Base-by-base conservation (phyloP, 2,113 vertebrate species). In the Antigone vipio region DNA sequence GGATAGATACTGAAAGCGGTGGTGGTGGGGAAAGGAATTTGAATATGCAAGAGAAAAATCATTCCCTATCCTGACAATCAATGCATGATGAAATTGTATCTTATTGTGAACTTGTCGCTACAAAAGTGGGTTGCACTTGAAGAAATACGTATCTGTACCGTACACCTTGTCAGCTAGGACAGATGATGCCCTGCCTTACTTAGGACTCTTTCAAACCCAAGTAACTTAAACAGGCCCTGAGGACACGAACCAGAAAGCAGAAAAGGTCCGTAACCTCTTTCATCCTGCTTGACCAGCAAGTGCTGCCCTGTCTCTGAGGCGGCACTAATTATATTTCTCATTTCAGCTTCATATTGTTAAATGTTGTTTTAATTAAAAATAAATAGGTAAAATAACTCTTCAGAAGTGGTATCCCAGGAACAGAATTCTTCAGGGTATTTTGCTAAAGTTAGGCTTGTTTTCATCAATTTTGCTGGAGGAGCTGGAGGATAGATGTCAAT, bases 331-430 rank as follows among this genome's bases (percentile, higher is more conserved):
- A 68, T 26, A 49, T 68, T 96, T 81, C 69, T 91, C 80, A 60
- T 89, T 95, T 60, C 84, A 82, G 44, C 73, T 75, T 68, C 60
- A 44, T 68, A 32, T 75, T 88, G 71, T 49, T 84, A 77, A 93
- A 59, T 22, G 64, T 56, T 83, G 59, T 84, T 95, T 89, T 78
- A 95, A 96, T 95, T 92, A 96, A 96, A 93, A 93, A 77, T 93
- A 93, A 88, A 80, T 83, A 62, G 47, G n/a, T 74, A 62, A 80
- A 92, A 67, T 74, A 64, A 55, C 73, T 86, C 72, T 50, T 91
- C 59, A 80, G 79, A 88, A 93, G 85, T 74, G 66, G 84, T 82
- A 64, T 58, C 58, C 58, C 56, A 64, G 49, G 40, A 94, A 94
- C 34, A 90, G 81, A 89, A 38, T 44, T 85, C 87, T 76, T 69